Base-by-base conservation (phyloP, 2,797 vertebrate species). In the Rousettus madagascariensis region DNA sequence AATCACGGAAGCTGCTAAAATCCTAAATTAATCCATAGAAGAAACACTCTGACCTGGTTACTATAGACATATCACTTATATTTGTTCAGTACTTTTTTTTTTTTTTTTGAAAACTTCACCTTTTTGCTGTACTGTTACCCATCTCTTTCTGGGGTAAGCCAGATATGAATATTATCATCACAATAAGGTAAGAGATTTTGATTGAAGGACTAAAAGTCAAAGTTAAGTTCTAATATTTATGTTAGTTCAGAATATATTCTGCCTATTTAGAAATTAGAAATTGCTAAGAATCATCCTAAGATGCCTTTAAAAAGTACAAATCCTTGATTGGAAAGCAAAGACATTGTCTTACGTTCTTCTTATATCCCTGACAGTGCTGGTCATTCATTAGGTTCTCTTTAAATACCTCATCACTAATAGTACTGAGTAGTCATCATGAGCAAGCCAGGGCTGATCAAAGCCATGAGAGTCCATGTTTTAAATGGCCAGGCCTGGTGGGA, bases 71-170 rank as follows among this genome's bases (percentile, higher is more conserved):
- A 12, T 68, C 66, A 68, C 13, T 83, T 65, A 24, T 17, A 33
- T 82, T 94, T 92, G n/a, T 38, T 68, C 19, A 74, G 0, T 30
- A 11, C 59, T n/a, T n/a, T n/a, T n/a, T n/a, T n/a, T n/a, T n/a
- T n/a, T 38, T 38, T 86, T 95, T 96, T 90, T 75, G 63, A 86
- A 90, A 79, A 4, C 6, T 12, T 96, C 63, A 63, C 61, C 16
- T 90, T 53, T 86, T 92, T 69, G 46, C 36, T 82, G 8, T 75
- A 28, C 7, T 53, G 3, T 84, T 94, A 68, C 11, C 2, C 24
- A 69, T 89, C 10, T 91, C 49, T 95, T 90, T 88, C n/a, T 88
- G 63, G 86, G 53, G 9, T 83, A 68, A 95, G 46, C 63, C 59
- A 63, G 36, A 66, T 82, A 30, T 55, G 43, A 85, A 66, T 82